Evolutionary conservation across 2,113 vertebrate species (phyloP).

Genomic region (Isurus oxyrinchus): DNA sequence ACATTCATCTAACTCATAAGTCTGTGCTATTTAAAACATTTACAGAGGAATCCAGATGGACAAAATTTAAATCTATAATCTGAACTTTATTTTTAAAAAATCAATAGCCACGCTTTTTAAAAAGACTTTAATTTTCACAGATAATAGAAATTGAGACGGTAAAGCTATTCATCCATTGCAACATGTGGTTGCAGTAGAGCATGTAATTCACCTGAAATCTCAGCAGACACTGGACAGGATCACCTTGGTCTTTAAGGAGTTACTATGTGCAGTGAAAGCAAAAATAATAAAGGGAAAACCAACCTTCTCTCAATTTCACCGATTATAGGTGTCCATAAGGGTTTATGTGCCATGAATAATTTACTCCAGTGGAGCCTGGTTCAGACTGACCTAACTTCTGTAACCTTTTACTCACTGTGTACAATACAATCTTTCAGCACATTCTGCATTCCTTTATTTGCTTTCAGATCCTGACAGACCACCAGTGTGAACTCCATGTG

Average conservation of each 20-base stretch:
- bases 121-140: not conserved
- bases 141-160: constrained; percentile 9
- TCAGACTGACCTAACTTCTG: constrained; percentile 41
- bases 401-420: constrained; percentile 38
- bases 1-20: not conserved
- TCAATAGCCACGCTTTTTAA: not conserved
- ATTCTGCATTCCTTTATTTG: constrained; percentile 40
- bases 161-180: constrained; percentile 45
- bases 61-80: constrained; percentile 5
- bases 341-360: constrained; percentile 41
- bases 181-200: constrained; percentile 56
- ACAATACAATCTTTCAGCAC: constrained; percentile 39
- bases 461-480: constrained; percentile 39
- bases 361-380: not conserved
- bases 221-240: constrained; percentile 47
- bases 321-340: constrained; percentile 41
- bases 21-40: not conserved
- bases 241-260: constrained; percentile 42
- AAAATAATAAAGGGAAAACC: constrained; percentile 46
- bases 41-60: not conserved
- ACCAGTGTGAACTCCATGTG: constrained; percentile 40
- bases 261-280: constrained; percentile 42
- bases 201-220: constrained; percentile 57
- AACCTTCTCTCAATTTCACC: constrained; percentile 47
- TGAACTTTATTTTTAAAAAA: not conserved